Conservation (phyloP, 1,140 invertebrate species). For the Drosophila leontia region DNA sequence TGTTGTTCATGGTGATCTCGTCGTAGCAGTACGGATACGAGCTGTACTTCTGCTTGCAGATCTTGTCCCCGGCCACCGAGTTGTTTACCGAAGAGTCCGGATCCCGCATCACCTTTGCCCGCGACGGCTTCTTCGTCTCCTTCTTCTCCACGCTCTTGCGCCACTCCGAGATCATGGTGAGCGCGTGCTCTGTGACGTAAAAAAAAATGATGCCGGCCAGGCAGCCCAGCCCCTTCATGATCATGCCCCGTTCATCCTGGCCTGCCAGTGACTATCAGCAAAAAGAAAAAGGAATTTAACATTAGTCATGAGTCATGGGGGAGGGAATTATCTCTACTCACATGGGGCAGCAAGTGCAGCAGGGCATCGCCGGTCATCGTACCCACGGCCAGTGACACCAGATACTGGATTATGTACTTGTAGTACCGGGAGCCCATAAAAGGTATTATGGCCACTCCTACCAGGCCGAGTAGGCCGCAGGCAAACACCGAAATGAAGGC, state of each 20-base stretch:
- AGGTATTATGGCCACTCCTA: conserved; percentile 94
- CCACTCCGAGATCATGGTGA: conserved; percentile 93
- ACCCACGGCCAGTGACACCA: conserved; percentile 96
- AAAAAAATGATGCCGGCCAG: conserved; percentile 94
- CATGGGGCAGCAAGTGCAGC: conserved; percentile 96
- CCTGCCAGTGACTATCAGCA: conserved; percentile 66
- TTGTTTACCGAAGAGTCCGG: conserved; percentile 86
- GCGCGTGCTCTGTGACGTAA: conserved; percentile 93
- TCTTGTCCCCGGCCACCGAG: conserved; percentile 87
- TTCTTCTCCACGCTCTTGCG: conserved; percentile 88
- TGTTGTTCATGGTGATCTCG: conserved; percentile 90
- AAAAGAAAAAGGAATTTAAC: background rate
- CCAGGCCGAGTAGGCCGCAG: conserved; percentile 93
- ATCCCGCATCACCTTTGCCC: conserved; percentile 88
- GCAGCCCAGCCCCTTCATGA: conserved; percentile 93
- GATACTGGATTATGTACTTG: conserved; percentile 94
- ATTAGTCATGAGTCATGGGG: background rate
- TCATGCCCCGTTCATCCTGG: conserved; percentile 86
- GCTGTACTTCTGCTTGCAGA: conserved; percentile 93
- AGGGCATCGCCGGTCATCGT: conserved; percentile 96
- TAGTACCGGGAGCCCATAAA: conserved; percentile 96
- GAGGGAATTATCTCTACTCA: conserved; percentile 84
- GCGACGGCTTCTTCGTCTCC: conserved; percentile 87
- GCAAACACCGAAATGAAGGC: conserved; percentile 91
- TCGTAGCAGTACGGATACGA: conserved; percentile 94